Conservation (phyloP, 1,140 invertebrate genomes). For the Heliconius hermathena region DNA sequence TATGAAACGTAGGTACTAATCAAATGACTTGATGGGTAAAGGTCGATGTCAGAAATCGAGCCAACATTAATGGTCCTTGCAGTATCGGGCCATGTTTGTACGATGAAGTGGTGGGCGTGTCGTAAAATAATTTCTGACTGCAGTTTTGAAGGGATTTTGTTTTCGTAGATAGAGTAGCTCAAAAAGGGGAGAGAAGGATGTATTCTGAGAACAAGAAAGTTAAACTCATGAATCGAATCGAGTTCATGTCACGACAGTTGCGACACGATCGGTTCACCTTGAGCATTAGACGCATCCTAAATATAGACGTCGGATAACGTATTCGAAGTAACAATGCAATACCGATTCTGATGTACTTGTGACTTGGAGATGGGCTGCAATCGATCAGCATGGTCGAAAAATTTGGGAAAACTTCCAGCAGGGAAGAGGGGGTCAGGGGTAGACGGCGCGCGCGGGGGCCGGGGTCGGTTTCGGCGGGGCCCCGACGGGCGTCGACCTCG, state of each 20-base stretch:
- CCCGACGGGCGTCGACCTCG: slow-evolving; percentile 73
- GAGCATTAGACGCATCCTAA: slow-evolving; percentile 51
- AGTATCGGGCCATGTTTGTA: slow-evolving; percentile 51
- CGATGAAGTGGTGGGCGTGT: slow-evolving; percentile 60
- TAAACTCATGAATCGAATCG: slow-evolving; percentile 1
- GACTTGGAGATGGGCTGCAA: slow-evolving; percentile 20
- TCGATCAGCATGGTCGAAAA: slow-evolving; percentile 36
- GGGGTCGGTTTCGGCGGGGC: slow-evolving; percentile 67
- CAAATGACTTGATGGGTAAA: slow-evolving; percentile 59
- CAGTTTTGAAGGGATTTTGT: slow-evolving; percentile 47
- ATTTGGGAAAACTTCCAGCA: slow-evolving; percentile 52
- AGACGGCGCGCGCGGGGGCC: slow-evolving; percentile 49
- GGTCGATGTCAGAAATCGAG: slow-evolving; percentile 49
- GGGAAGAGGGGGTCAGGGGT: slow-evolving; percentile 48
- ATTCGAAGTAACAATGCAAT: slow-evolving; percentile 48
- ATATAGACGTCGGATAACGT: slow-evolving; percentile 55
- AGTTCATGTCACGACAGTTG: slow-evolving; percentile 31
- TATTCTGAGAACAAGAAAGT: not conserved
- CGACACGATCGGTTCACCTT: slow-evolving; percentile 29
- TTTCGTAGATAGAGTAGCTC: slow-evolving; percentile 45
- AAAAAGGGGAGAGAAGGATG: not conserved
- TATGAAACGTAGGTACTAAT: slow-evolving; percentile 36
- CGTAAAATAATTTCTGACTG: slow-evolving; percentile 56
- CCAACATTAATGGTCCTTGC: slow-evolving; percentile 64
- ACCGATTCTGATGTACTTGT: slow-evolving; percentile 26